A percentile compares a stretch with the other conserved stretches of the same genome.
Conservation (phyloP, 2,888 invertebrate genomes). For the Sarcophaga carnaria region DNA sequence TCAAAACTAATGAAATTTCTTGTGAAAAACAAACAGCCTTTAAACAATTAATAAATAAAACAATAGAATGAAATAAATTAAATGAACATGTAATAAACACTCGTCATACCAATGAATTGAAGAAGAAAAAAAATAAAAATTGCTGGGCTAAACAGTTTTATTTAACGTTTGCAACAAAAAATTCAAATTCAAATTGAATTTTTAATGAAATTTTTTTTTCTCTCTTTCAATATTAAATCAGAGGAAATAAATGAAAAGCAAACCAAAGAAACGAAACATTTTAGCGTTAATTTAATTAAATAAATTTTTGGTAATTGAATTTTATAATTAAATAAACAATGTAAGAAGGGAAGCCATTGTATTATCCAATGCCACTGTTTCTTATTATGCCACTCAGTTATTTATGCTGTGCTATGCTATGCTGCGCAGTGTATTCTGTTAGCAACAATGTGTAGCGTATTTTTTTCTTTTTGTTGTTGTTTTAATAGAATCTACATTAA, state of each 20-base stretch:
- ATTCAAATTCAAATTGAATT: background rate
- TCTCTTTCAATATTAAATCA: background rate
- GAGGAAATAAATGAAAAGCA: conserved; percentile 11
- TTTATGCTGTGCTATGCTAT: too few species aligned
- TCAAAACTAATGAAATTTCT: conserved; percentile 51
- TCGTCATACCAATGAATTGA: background rate
- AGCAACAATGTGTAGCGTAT: background rate
- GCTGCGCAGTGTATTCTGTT: conserved; percentile 20
- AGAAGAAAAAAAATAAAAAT: background rate
- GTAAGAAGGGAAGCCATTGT: background rate
- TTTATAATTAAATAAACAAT: conserved; percentile 66
- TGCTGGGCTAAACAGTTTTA: background rate
- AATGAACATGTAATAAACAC: conserved; percentile 11
- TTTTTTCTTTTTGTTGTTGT: background rate
- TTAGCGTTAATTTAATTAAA: conserved; percentile 67
- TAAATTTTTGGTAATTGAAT: conserved; percentile 58
- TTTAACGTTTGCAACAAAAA: too few species aligned
- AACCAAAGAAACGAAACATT: conserved; percentile 10
- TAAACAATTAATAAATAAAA: conserved; percentile 58
- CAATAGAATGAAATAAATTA: background rate
- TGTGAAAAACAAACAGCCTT: conserved; percentile 48
- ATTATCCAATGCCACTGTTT: too few species aligned
- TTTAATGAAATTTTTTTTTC: background rate
- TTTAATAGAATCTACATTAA: conserved; percentile 44
- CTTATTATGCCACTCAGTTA: too few species aligned